Base-by-base conservation (phyloP, 2,797 vertebrate genomes). In the Centropyge bicolor region DNA sequence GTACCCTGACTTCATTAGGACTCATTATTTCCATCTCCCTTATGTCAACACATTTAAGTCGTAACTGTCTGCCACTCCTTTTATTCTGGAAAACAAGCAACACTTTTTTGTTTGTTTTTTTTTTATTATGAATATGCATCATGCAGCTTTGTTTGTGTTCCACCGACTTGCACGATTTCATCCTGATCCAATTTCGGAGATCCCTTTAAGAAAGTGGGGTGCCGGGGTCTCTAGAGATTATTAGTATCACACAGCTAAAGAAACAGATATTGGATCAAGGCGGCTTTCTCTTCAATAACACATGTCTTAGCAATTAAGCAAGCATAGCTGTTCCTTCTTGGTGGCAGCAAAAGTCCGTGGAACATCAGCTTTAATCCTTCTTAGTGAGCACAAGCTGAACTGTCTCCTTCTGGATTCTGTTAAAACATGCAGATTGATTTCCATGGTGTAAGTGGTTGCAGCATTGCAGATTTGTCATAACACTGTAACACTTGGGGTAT, bases 21-120 rank as follows among this genome's bases (percentile, higher is more conserved):
- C 75, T 89, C 77, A 79, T 85, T 87, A 83, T 87, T 70, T 35
- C 63, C 8, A 8, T 65, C 60, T 82, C 35, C 48, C 69, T 78
- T 56, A 74, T 78, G 65, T 72, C 40, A 52, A 45, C 61, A 67
- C 66, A 75, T 74, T 82, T 36, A 87, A 86, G 70, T 70, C 46
- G 57, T 45, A 11, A 43, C 64, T 59, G 17, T 74, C 70, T 51
- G 36, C 46, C 35, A 36, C 62, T 74, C 40, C 20, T 81, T 87
- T 78, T 63, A 52, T 65, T 41, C 56, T 70, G 40, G 60, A 81
- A 52, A 78, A 80, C 61, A 78, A 81, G 40, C 62, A 75, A 64
- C 45, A 64, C 48, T 62, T 60, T 81, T 71, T 83, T 31, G 2
- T 31, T 31, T 31, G n/a, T 31, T 31, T 31, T 31, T 31, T 31